Percentiles rank a stretch among this genome's conserved stretches.
phyloP scores from a whole-genome alignment of 1,140 invertebrate genomes.

The Drosophila mojavensis region DNA sequence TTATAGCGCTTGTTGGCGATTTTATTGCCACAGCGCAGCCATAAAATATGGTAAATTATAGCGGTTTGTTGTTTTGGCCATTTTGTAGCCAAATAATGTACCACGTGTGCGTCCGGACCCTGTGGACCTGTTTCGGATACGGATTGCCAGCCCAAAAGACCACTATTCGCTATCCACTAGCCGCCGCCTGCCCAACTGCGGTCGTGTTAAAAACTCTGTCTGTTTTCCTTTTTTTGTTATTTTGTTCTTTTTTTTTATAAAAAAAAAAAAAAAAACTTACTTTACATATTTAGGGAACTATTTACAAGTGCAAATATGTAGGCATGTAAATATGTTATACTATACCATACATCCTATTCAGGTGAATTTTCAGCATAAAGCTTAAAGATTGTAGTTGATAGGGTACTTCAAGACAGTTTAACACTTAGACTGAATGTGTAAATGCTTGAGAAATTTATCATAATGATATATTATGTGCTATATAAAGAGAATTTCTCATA shows the following conservation, averaged over 20 bases:
- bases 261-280: slow-evolving; percentile 13
- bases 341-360: no score
- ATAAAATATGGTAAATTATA: slow-evolving; percentile 84
- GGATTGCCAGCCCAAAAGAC: slow-evolving; percentile 52
- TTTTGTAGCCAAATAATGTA: slow-evolving; percentile 84
- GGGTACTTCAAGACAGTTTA: no score
- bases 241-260: neutral
- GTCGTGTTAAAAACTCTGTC: slow-evolving; percentile 19
- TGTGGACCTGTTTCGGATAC: slow-evolving; percentile 62
- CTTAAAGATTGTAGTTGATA: no score
- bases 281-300: neutral
- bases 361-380: no score
- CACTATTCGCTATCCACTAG: slow-evolving; percentile 25
- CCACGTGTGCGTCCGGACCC: slow-evolving; percentile 71
- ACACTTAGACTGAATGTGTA: no score
- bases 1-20: slow-evolving; percentile 84
- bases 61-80: slow-evolving; percentile 84
- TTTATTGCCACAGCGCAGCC: slow-evolving; percentile 84
- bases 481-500: no score
- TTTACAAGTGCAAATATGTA: neutral
- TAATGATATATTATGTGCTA: no score
- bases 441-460: no score
- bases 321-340: neutral
- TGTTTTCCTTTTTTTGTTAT: neutral
- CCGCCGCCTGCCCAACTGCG: slow-evolving; percentile 11